These are phyloP conservation scores for Tragelaphus buxtoni DNA, from an alignment of 2,113 vertebrate species.

Conservation along the genomic window DNA sequence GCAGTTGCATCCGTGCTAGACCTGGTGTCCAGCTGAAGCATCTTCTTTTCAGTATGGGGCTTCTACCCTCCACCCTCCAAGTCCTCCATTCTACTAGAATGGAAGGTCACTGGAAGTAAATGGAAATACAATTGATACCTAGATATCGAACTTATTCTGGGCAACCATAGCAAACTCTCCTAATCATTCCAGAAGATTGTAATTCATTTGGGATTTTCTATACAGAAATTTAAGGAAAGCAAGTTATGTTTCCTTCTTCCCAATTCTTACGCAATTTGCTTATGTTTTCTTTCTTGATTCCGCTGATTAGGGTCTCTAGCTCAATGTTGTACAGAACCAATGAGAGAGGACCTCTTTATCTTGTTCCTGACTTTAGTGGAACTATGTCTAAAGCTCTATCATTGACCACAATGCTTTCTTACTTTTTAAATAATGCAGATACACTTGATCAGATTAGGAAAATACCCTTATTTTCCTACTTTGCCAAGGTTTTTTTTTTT, in stretches of 20 bases:
- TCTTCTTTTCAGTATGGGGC: not conserved
- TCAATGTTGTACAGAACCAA: not conserved
- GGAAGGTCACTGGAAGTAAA: not conserved
- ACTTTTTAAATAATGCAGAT: not conserved
- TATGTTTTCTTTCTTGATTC: not conserved
- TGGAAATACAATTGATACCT: not conserved
- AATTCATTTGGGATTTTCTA: not conserved
- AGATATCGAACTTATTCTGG: not conserved
- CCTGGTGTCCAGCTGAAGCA: not conserved
- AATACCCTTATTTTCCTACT: not conserved
- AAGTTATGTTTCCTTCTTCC: not conserved
- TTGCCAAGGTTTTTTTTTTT: not conserved
- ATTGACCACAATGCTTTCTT: not conserved
- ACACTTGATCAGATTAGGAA: not conserved
- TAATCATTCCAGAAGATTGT: not conserved
- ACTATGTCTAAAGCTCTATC: not conserved
- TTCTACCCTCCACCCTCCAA: not conserved
- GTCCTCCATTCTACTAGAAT: not conserved
- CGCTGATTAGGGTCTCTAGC: not conserved
- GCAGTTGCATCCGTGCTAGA: fast-evolving
- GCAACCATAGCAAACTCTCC: not conserved
- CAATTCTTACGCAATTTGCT: not conserved
- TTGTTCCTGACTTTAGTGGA: not conserved
- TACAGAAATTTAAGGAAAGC: not conserved
- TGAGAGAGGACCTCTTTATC: not conserved